A percentile compares a stretch with the other conserved stretches of the same genome.
phyloP scores from a whole-genome alignment of 2,888 invertebrate species.

The Cryptocephalus moraei region DNA sequence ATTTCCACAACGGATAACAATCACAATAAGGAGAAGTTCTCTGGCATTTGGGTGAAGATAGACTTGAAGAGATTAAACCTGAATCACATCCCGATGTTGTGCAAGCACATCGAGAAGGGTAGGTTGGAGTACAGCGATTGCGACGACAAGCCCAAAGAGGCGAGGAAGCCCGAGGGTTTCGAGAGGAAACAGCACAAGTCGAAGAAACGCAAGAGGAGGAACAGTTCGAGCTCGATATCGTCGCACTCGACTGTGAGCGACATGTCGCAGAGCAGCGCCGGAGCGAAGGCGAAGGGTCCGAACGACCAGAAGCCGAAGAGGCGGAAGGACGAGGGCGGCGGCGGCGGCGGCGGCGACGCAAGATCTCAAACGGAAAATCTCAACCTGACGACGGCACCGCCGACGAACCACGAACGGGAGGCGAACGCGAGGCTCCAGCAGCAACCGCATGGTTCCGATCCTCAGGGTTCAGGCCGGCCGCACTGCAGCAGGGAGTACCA shows the following conservation, averaged over 20 bases:
- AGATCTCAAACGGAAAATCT: constrained; percentile 28
- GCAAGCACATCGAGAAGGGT: constrained; percentile 15
- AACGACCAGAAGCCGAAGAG: constrained; percentile 29
- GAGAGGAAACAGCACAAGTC: constrained; percentile 19
- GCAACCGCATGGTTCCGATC: constrained; percentile 2
- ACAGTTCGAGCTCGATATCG: constrained; percentile 34
- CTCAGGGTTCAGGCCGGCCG: constrained; percentile 11
- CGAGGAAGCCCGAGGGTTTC: not conserved
- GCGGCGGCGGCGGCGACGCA: not conserved
- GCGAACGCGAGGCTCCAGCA: constrained; percentile 16
- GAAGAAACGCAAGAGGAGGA: constrained; percentile 36
- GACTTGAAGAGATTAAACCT: constrained; percentile 38
- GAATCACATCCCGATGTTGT: constrained; percentile 21
- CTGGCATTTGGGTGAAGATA: constrained; percentile 20
- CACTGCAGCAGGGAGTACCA: constrained; percentile 42
- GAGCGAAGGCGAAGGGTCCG: constrained; percentile 11
- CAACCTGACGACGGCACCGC: constrained; percentile 34
- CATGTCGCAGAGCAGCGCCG: not conserved
- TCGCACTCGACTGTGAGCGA: constrained; percentile 35
- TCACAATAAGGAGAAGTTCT: constrained; percentile 6
- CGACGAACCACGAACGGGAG: constrained; percentile 60
- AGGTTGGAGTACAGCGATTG: constrained; percentile 8
- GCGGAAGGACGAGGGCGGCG: constrained; percentile 27
- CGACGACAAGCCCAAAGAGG: not conserved
- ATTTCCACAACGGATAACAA: constrained; percentile 19